Conservation (phyloP, 2,888 invertebrate species). For the Acholoe squamosa region DNA sequence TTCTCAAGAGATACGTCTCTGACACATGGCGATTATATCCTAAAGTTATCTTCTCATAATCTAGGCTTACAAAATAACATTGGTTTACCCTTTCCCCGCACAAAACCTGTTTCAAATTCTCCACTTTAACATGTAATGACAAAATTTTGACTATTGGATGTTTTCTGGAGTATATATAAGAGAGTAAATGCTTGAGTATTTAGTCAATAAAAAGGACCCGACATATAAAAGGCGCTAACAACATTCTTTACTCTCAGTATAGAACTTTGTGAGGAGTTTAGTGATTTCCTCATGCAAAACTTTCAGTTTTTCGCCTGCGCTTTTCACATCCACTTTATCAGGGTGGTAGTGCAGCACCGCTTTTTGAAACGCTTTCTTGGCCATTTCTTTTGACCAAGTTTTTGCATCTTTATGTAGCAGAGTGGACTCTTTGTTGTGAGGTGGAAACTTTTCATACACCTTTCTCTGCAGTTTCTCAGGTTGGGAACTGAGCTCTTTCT, state of each 20-base stretch:
- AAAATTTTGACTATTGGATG: too few species aligned
- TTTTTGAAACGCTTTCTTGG: conserved; percentile 71
- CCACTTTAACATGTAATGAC: too few species aligned
- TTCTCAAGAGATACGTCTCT: too few species aligned
- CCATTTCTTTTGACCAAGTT: conserved; percentile 38
- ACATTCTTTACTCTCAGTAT: conserved; percentile 55
- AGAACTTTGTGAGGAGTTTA: conserved; percentile 71
- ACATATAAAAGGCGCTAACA: too few species aligned
- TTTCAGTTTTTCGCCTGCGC: conserved; percentile 72
- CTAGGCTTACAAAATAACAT: too few species aligned
- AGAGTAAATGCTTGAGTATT: too few species aligned
- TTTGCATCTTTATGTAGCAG: neutral
- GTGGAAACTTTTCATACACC: conserved; percentile 4
- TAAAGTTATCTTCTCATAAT: too few species aligned
- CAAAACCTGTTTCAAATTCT: too few species aligned
- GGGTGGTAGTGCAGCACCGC: conserved; percentile 75
- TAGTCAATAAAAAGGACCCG: too few species aligned
- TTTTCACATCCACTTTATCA: conserved; percentile 70
- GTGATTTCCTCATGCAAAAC: conserved; percentile 74
- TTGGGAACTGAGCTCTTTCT: neutral
- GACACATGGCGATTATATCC: too few species aligned
- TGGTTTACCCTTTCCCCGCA: too few species aligned
- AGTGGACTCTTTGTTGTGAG: neutral
- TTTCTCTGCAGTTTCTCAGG: conserved; percentile 40
- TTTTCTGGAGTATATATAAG: too few species aligned